Base-by-base conservation (phyloP, 2,888 invertebrate genomes). In the Torymus aiolomorphi region DNA sequence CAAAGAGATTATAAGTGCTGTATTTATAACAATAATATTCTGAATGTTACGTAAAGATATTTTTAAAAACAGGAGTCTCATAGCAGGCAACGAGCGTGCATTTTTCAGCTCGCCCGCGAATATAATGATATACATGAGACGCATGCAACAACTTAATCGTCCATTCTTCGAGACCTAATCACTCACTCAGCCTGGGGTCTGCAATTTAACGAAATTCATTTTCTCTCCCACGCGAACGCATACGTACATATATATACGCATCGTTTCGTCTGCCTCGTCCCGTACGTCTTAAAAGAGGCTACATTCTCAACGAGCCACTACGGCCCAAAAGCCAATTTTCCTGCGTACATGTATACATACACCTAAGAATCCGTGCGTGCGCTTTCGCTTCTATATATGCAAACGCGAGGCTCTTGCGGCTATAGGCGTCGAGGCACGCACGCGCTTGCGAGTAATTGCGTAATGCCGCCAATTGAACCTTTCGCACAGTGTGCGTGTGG, bases 381-480 rank as follows among this genome's bases (percentile, higher is more conserved):
- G 8, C 42, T 42, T 42, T 42, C 42, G 8, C 42, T 42, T 42
- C 0, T 42, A 42, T 42, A 42, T 8, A 42, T 8, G 42, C 42
- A 42, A 8, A 42, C 42, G 42, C 8, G 42, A 2, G 20, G 8
- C 1, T 8, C 42, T 42, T 42, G 42, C 42, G 42, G 42, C 8
- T 42, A 42, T 8, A 42, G 8, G 42, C 42, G 8, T 8, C 5
- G 8, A 42, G 8, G 8, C 5, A 42, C 16, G 49, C 24, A 52
- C 10, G 61, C 52, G 42, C 0, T 16, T n/a, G 18, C 31, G 16
- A 63, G 66, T 80, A 80, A 80, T 78, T 80, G 74, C 77, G 63
- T 78, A 80, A 80, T 77, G 57, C 74, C 70, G 42, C 63, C 74
- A 70, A 80, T 80, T 70, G 77, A 71, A 62, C 80, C 63, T 20